A percentile compares a stretch with the other conserved stretches of the same genome.
Conservation (phyloP, 2,888 invertebrate genomes). For the Antitype chi region DNA sequence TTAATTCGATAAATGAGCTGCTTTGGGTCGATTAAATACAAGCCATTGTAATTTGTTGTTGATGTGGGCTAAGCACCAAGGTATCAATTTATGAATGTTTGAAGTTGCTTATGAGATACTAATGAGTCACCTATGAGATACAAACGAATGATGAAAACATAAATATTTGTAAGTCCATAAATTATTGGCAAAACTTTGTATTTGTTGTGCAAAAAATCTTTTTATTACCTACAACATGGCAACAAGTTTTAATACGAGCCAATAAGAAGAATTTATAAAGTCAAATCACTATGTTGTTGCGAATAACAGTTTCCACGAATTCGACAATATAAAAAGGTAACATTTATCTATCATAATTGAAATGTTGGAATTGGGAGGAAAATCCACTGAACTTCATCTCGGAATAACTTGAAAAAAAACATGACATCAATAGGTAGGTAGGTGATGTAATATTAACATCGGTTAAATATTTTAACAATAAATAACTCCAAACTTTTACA, state of each 20-base stretch:
- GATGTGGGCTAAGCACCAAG: neutral
- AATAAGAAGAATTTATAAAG: neutral
- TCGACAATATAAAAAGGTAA: neutral
- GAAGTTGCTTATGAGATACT: neutral
- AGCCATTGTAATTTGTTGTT: neutral
- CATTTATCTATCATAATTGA: no score
- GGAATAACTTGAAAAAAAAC: neutral
- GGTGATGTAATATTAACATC: neutral
- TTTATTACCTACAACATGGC: no score
- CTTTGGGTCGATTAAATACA: neutral
- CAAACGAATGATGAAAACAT: neutral
- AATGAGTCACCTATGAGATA: neutral
- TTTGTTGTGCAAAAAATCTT: neutral
- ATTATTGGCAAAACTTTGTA: neutral
- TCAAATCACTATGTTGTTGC: neutral
- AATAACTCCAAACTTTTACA: neutral
- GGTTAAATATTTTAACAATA: slow-evolving; percentile 1
- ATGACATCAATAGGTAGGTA: no score
- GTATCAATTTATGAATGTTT: neutral
- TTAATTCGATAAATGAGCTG: no score
- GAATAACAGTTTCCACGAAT: neutral
- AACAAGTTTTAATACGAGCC: neutral
- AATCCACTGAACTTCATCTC: neutral
- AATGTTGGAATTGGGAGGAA: neutral
- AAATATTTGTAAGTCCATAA: neutral